phyloP scores from a whole-genome alignment of 1,140 invertebrate genomes.

The Archivesica marissinica region DNA sequence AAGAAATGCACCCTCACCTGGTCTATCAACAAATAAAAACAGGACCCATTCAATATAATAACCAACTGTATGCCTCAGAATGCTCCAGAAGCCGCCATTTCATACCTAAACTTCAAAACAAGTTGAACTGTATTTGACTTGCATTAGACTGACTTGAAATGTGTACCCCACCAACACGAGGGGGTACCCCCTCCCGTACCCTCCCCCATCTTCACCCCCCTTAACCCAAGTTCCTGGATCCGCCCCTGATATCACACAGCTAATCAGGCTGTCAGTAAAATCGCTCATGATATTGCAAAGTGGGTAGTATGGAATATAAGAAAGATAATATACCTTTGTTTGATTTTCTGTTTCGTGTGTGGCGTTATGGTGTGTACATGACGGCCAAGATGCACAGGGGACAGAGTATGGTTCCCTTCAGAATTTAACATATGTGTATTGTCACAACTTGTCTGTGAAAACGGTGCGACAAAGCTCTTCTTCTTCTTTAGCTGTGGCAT shows the following conservation, averaged over 20 bases:
- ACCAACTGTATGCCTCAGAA: too few relatives aligned
- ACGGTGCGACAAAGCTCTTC: constrained; percentile 5
- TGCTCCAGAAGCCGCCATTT: too few relatives aligned
- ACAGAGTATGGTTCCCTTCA: not conserved
- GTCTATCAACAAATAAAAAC: too few relatives aligned
- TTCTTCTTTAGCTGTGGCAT: not conserved
- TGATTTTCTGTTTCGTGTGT: constrained; percentile 25
- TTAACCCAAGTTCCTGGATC: too few relatives aligned
- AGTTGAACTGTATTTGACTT: too few relatives aligned
- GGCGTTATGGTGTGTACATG: constrained; percentile 22
- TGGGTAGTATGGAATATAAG: not conserved
- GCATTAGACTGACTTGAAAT: too few relatives aligned
- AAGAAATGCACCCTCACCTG: too few relatives aligned
- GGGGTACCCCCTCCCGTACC: too few relatives aligned
- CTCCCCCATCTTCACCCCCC: too few relatives aligned
- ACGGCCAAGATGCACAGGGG: constrained; percentile 11
- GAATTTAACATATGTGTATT: not conserved
- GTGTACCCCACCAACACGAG: too few relatives aligned
- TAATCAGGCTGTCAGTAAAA: not conserved
- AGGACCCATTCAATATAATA: too few relatives aligned
- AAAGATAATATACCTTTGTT: constrained; percentile 9
- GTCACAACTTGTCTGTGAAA: not conserved
- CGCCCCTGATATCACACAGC: not conserved
- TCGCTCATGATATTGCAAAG: not conserved
- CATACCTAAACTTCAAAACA: too few relatives aligned